phyloP scores from a whole-genome alignment of 2,113 vertebrate genomes.

The Chlorodrepanis virens region DNA sequence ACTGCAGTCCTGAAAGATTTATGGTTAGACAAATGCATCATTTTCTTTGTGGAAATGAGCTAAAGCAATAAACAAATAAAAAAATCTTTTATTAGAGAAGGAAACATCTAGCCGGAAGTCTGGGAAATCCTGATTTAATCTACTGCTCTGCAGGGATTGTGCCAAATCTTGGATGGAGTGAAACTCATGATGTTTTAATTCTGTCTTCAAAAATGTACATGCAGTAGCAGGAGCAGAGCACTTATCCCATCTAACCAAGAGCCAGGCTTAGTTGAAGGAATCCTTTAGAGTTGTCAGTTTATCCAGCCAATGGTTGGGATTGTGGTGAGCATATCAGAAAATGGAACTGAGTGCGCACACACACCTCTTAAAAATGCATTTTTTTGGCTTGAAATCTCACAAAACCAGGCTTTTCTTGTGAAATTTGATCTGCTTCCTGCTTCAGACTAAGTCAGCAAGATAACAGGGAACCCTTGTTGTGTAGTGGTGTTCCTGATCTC shows the following conservation, averaged over 20 bases:
- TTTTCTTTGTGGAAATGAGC: conserved; percentile 16
- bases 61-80: conserved; percentile 38
- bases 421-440: neutral
- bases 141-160: neutral
- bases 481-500: neutral
- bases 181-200: conserved; percentile 29
- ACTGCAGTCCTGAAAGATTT: neutral
- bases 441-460: neutral
- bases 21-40: neutral
- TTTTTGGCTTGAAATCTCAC: neutral
- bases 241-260: neutral
- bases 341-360: neutral
- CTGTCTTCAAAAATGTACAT: neutral
- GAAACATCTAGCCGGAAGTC: neutral
- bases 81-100: conserved; percentile 3
- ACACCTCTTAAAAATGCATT: neutral
- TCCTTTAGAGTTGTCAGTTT: neutral
- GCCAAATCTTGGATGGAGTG: neutral
- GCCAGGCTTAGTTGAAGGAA: neutral
- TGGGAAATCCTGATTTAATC: conserved; percentile 30
- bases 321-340: neutral
- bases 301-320: neutral
- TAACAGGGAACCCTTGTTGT: neutral
- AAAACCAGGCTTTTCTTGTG: neutral
- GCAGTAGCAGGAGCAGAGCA: neutral